Evolutionary conservation across 2,797 vertebrate species (phyloP), one percentile per base, ranked within the genome.

Genomic region (Peromyscus attwateri): DNA sequence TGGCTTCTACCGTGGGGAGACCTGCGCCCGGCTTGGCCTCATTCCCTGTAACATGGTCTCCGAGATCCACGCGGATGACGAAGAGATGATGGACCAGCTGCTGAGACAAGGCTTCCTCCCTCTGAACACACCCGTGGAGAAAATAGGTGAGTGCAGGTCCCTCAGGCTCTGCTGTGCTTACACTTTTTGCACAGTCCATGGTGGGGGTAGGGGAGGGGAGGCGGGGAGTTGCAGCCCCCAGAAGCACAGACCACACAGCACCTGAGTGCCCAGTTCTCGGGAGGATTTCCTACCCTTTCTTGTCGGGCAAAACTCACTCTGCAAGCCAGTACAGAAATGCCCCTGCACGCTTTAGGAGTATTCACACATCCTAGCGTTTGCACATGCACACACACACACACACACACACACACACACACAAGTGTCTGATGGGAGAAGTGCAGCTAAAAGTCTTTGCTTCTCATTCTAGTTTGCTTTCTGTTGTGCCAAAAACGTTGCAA

Each of bases 21-120:
- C 99, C 91, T 99, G 99, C 19, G 98, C 99, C 1, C 98, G 99
- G 46, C 98, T 98, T 31, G 99, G 99, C 93, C 99, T 99, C 96
- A 99, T 99, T 77, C 99, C 99, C 0, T 99, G 99, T 89, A 99
- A 99, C 97, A 99, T 99, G 99, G 99, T 99, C 87, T 99, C 99
- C 0, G 99, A 99, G 97, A 99, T 99, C 97, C 99, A 99, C 96
- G 99, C 99, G 0, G 99, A 99, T 21, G 99, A 99, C 6, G 99
- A 99, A n/a, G 99, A 99, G 83, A 99, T 99, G 99, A 99, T 99
- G 99, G 99, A 99, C 17, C 99, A 99, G 98, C 99, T 99, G 16
- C 98, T 99, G 6, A 99, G 99, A 94, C 99, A 99, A 98, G 99
- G 99, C 80, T 99, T 99, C 97, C 99, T 99, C 79, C 99, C 99